Evolutionary conservation across 1,140 invertebrate species (phyloP).

Genomic region (Lordiphosa collinella): DNA sequence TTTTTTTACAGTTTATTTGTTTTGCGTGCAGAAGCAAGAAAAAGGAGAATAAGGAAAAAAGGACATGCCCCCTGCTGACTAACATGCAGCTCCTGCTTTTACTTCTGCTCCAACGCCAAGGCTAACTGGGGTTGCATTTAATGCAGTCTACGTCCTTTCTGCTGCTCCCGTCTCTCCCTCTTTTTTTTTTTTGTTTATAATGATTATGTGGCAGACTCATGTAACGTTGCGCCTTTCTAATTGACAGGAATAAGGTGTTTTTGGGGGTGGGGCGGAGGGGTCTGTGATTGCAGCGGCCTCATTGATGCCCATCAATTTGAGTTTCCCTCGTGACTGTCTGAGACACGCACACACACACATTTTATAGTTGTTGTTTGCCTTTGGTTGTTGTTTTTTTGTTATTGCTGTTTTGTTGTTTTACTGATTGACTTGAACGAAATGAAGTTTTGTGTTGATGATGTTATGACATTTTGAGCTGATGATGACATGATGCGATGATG

Average conservation of each 20-base stretch:
- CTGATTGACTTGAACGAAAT: constrained; percentile 31
- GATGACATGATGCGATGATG: not conserved
- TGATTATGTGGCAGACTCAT: no score
- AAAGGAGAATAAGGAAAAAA: not conserved
- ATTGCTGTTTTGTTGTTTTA: constrained; percentile 26
- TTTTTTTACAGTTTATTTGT: constrained; percentile 48
- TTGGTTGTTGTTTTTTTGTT: constrained; percentile 40
- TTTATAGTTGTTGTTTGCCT: constrained; percentile 33
- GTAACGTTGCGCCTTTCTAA: no score
- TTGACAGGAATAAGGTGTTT: constrained; percentile 2
- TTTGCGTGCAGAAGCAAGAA: constrained; percentile 25
- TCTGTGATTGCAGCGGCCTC: constrained; percentile 10
- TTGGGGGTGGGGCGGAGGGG: not conserved
- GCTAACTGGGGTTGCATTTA: not conserved
- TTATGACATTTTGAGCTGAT: constrained; percentile 17
- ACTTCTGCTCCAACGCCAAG: not conserved
- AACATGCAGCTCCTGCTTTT: no score
- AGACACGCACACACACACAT: constrained; percentile 17
- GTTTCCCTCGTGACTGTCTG: constrained; percentile 2
- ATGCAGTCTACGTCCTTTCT: not conserved
- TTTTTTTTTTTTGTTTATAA: not conserved
- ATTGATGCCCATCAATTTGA: constrained; percentile 7
- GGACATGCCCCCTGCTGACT: constrained; percentile 1
- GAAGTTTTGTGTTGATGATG: constrained; percentile 35
- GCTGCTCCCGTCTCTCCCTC: not conserved